Percentiles rank a stretch among this genome's conserved stretches.
Conservation (phyloP, 2,797 vertebrate genomes). For the Oryzias sinensis region DNA sequence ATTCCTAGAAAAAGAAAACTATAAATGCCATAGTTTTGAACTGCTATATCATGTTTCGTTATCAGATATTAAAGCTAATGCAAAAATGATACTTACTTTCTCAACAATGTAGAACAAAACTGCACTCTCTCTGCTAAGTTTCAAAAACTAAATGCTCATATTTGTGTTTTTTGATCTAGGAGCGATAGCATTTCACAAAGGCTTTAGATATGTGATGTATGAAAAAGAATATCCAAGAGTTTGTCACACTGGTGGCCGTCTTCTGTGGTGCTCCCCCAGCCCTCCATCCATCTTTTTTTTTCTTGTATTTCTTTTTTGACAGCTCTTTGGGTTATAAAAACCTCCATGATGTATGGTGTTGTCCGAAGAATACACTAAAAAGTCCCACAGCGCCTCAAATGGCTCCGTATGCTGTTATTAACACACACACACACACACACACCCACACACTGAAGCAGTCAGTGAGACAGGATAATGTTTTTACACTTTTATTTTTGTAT, state of each 20-base stretch:
- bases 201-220: neutral
- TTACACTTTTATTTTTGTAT: slow-evolving; percentile 55
- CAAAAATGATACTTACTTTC: too few relatives aligned
- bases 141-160: slow-evolving; percentile 5
- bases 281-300: neutral
- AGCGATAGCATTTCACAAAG: too few relatives aligned
- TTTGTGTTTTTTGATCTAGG: too few relatives aligned
- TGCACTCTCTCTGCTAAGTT: neutral
- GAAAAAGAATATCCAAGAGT: neutral
- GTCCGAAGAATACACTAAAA: slow-evolving; percentile 56
- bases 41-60: too few relatives aligned
- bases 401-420: neutral
- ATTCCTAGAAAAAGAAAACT: too few relatives aligned
- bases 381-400: slow-evolving; percentile 56
- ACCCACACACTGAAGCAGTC: slow-evolving; percentile 4
- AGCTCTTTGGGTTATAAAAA: slow-evolving; percentile 54
- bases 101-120: too few relatives aligned
- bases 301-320: slow-evolving; percentile 26
- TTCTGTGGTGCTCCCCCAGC: neutral
- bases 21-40: too few relatives aligned
- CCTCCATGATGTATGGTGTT: slow-evolving; percentile 63
- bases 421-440: neutral
- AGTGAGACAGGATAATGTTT: slow-evolving; percentile 45
- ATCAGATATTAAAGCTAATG: too few relatives aligned
- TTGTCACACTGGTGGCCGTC: neutral